Evolutionary conservation across 1,140 invertebrate genomes (phyloP).

Genomic region (Apocrypta bakeri): DNA sequence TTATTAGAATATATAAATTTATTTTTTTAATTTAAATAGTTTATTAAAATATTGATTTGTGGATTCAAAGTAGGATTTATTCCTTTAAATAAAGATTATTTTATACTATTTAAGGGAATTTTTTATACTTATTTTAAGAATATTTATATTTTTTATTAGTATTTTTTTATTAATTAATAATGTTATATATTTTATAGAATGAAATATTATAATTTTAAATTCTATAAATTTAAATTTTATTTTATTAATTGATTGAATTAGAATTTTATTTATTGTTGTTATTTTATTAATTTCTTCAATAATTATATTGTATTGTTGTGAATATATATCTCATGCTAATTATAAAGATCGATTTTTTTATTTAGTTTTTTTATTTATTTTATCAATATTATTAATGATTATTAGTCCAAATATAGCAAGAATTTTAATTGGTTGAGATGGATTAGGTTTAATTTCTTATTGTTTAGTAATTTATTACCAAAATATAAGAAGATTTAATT

Average conservation of each 20-base stretch:
- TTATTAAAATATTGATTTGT: slow-evolving; percentile 79
- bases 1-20: too few relatives aligned
- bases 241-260: slow-evolving; percentile 78
- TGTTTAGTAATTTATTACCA: slow-evolving; percentile 81
- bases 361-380: slow-evolving; percentile 79
- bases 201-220: slow-evolving; percentile 73
- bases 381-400: slow-evolving; percentile 81
- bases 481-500: slow-evolving; percentile 77
- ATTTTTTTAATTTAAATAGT: slow-evolving; percentile 77
- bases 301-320: slow-evolving; percentile 77
- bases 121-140: slow-evolving; percentile 66
- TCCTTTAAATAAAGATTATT: slow-evolving; percentile 71
- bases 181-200: slow-evolving; percentile 73
- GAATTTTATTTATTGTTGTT: slow-evolving; percentile 76
- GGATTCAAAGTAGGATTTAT: slow-evolving; percentile 73
- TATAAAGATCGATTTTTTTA: slow-evolving; percentile 76
- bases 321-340: slow-evolving; percentile 76
- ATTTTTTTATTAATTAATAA: slow-evolving; percentile 72
- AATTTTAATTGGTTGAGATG: slow-evolving; percentile 83
- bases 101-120: slow-evolving; percentile 62
- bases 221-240: slow-evolving; percentile 71
- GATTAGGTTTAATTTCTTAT: slow-evolving; percentile 80
- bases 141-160: slow-evolving; percentile 60
- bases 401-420: slow-evolving; percentile 80
- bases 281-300: slow-evolving; percentile 79